Evolutionary conservation across 2,113 vertebrate genomes (phyloP), one percentile per base, ranked within the genome.

Genomic region (Prolemur simus): DNA sequence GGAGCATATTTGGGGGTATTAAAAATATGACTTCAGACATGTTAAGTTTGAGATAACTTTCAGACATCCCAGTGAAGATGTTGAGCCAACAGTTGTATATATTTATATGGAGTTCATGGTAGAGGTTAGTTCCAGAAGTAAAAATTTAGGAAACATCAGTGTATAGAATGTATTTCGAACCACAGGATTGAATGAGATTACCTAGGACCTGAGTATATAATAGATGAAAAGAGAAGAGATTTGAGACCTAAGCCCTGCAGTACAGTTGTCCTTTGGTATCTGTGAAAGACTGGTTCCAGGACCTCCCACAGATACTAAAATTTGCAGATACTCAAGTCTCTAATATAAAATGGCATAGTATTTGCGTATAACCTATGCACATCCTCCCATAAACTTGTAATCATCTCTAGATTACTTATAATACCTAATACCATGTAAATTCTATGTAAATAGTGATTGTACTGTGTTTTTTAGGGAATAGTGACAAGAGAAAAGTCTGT

Each of bases 101-200:
- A 76, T 89, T 91, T 94, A 8, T 78, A 9, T 77, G 34, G n/a
- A 97, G 37, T 87, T 82, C 34, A 60, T 84, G 34, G 49, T 81
- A 56, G n/a, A 80, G 68, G 29, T 94, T 80, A 81, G 2, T 80
- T 81, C 56, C 21, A n/a, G 32, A 89, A 60, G 17, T 25, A 81
- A 12, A 76, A 52, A 86, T 76, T 69, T 86, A 11, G 56, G 25
- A 63, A 2, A 76, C n/a, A 39, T 89, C 42, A n/a, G 15, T 45
- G 17, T 87, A 18, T 60, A 89, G 23, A 29, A 12, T 29, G 23
- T 66, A n/a, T 78, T 84, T 73, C 42, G 37, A 88, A 32, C 18
- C 1, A 29, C 29, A 89, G 56, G 23, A 91, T 4, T 94, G 8
- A 83, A n/a, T 84, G 69, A 77, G 34, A 91, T 87, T 60, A 47